A percentile compares a stretch with the other conserved stretches of the same genome.
Evolutionary conservation across 2,888 invertebrate genomes (phyloP).

Genomic region (Chrysotoxum bicinctum): DNA sequence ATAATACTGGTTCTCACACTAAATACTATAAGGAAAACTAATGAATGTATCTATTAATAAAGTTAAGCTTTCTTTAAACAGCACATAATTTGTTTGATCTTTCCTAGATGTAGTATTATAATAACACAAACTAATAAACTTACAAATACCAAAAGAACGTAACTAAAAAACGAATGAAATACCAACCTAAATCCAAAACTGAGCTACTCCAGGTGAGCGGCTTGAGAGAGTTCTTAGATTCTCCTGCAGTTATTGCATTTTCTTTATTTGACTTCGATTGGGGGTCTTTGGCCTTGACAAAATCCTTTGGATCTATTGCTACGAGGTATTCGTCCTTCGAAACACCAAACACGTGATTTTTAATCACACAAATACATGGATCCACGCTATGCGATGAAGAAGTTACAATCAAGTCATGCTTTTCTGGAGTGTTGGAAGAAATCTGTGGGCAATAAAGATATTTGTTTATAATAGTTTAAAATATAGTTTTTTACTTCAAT

Average conservation of each 20-base stretch:
- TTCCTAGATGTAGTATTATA: too few relatives aligned
- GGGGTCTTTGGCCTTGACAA: slow-evolving; percentile 74
- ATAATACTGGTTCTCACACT: too few relatives aligned
- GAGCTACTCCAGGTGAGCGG: slow-evolving; percentile 78
- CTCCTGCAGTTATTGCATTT: slow-evolving; percentile 63
- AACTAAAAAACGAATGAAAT: too few relatives aligned
- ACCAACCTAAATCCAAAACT: slow-evolving; percentile 77
- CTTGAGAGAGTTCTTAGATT: slow-evolving; percentile 74
- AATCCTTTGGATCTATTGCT: slow-evolving; percentile 89
- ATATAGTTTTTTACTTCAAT: too few relatives aligned
- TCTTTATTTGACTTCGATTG: slow-evolving; percentile 65
- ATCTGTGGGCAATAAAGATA: slow-evolving; percentile 74
- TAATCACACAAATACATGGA: slow-evolving; percentile 90
- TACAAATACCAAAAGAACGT: too few relatives aligned
- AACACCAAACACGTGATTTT: slow-evolving; percentile 89
- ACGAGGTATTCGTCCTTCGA: slow-evolving; percentile 94
- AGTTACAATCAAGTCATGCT: slow-evolving; percentile 92
- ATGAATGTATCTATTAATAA: too few relatives aligned
- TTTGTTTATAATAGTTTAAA: too few relatives aligned
- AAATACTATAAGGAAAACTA: too few relatives aligned
- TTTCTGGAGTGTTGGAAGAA: slow-evolving; percentile 81
- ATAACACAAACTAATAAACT: too few relatives aligned
- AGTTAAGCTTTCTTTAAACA: too few relatives aligned
- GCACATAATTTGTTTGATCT: too few relatives aligned
- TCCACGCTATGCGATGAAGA: slow-evolving; percentile 90